Evolutionary conservation across 2,797 vertebrate genomes (phyloP).

Genomic region (Poecile montanus): DNA sequence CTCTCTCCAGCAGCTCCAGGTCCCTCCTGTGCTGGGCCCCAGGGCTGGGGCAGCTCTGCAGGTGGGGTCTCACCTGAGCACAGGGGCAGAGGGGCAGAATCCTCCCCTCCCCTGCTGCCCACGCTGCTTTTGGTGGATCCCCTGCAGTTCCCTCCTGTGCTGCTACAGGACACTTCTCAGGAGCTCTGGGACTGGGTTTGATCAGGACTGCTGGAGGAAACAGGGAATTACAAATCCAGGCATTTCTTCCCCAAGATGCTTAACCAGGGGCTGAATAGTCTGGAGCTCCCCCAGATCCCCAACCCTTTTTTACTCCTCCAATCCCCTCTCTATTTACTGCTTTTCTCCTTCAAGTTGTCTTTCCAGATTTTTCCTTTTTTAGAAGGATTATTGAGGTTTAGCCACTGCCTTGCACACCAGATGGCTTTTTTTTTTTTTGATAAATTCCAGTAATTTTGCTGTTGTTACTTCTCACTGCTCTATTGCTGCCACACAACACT

Average conservation of each 20-base stretch:
- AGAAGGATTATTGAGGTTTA: not conserved
- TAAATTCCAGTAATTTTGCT: constrained; percentile 38
- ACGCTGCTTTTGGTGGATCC: not conserved
- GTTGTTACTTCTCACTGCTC: not conserved
- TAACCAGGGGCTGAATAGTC: too few species aligned
- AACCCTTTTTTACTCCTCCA: not conserved
- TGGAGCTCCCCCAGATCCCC: not conserved
- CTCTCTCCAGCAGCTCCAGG: not conserved
- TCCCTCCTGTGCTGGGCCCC: not conserved
- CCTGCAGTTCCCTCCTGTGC: not conserved
- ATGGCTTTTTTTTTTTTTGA: not conserved
- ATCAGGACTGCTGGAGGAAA: not conserved
- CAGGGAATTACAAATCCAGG: not conserved
- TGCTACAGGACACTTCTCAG: not conserved
- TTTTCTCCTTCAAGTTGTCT: not conserved
- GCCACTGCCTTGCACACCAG: not conserved
- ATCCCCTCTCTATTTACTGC: not conserved
- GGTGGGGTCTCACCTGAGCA: not conserved
- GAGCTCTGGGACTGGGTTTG: fast-evolving
- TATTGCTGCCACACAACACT: not conserved
- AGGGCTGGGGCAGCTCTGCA: not conserved
- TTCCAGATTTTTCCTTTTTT: not conserved
- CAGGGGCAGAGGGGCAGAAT: not conserved
- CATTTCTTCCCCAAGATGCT: not conserved
- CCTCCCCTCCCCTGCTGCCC: not conserved